Percentiles rank a stretch among this genome's conserved stretches.
These are phyloP conservation scores for Lophotis ruficrista DNA, from an alignment of 2,113 vertebrate species.

Conservation along the genomic window DNA sequence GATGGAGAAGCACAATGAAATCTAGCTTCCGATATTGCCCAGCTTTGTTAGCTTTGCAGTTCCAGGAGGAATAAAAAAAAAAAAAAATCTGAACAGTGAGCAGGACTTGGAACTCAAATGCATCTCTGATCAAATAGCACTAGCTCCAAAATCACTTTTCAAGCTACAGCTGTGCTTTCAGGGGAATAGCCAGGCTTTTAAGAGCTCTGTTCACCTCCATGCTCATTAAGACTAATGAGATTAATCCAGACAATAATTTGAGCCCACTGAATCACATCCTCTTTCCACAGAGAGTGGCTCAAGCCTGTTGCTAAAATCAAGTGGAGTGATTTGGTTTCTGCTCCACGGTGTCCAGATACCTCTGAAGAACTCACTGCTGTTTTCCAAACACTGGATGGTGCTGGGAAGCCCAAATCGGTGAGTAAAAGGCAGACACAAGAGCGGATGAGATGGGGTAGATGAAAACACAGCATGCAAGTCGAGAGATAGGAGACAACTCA, in stretches of 20 bases:
- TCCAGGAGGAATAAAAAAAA: background rate
- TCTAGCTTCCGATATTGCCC: background rate
- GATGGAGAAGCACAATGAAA: background rate
- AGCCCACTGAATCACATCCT: background rate
- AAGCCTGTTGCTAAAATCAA: slow-evolving; percentile 46
- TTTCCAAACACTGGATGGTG: background rate
- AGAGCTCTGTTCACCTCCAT: background rate
- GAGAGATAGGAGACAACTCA: background rate
- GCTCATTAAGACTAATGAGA: background rate
- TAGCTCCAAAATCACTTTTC: background rate
- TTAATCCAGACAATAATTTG: background rate
- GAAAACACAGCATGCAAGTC: background rate
- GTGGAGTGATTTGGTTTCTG: background rate
- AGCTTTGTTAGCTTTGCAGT: background rate
- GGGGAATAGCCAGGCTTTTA: background rate
- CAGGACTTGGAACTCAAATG: background rate
- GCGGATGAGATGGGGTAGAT: fast-evolving
- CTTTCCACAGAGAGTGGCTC: slow-evolving; percentile 63
- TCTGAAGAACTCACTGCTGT: background rate
- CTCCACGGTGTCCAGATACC: background rate
- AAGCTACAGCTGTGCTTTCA: background rate
- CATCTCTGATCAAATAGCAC: background rate
- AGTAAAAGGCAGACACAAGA: fast-evolving
- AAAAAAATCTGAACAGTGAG: background rate
- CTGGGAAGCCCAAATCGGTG: background rate